phyloP scores from a whole-genome alignment of 2,113 vertebrate genomes.

The Delphinus delphis region DNA sequence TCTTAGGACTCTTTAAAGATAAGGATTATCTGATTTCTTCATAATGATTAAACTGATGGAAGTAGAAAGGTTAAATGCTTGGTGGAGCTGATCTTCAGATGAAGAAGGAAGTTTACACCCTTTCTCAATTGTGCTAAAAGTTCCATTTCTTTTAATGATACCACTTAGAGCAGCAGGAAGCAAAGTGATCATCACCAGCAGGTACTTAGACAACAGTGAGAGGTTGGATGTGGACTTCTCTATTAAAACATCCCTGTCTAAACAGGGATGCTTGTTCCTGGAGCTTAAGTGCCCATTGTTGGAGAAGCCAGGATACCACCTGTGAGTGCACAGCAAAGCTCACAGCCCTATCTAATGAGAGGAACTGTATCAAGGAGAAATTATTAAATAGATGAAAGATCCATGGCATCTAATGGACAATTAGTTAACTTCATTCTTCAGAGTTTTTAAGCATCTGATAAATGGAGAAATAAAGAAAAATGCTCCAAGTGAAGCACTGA shows the following conservation, averaged over 20 bases:
- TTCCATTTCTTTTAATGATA: slow-evolving; percentile 73
- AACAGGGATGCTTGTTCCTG: slow-evolving; percentile 64
- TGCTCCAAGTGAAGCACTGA: not conserved
- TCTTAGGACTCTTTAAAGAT: not conserved
- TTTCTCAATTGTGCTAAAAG: slow-evolving; percentile 50
- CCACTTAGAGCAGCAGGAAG: slow-evolving; percentile 78
- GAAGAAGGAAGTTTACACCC: slow-evolving; percentile 39
- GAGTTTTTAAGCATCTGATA: slow-evolving; percentile 74
- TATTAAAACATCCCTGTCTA: slow-evolving; percentile 73
- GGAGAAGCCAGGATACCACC: slow-evolving; percentile 67
- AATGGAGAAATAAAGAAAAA: slow-evolving; percentile 57
- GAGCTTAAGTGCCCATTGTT: slow-evolving; percentile 77
- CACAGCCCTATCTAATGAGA: slow-evolving; percentile 63
- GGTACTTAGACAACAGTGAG: slow-evolving; percentile 79
- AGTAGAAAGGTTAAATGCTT: not conserved
- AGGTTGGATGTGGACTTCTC: slow-evolving; percentile 63
- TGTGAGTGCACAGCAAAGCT: slow-evolving; percentile 25
- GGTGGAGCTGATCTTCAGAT: slow-evolving; percentile 57
- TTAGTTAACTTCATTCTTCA: slow-evolving; percentile 72
- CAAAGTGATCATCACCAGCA: slow-evolving; percentile 69
- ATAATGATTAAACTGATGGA: not conserved
- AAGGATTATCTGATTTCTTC: not conserved
- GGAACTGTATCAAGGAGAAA: slow-evolving; percentile 57
- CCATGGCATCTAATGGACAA: slow-evolving; percentile 72
- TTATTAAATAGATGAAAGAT: slow-evolving; percentile 71